Conservation (phyloP, 37 sponge, comb jelly and placozoan genomes). For the Crambe crambe region DNA sequence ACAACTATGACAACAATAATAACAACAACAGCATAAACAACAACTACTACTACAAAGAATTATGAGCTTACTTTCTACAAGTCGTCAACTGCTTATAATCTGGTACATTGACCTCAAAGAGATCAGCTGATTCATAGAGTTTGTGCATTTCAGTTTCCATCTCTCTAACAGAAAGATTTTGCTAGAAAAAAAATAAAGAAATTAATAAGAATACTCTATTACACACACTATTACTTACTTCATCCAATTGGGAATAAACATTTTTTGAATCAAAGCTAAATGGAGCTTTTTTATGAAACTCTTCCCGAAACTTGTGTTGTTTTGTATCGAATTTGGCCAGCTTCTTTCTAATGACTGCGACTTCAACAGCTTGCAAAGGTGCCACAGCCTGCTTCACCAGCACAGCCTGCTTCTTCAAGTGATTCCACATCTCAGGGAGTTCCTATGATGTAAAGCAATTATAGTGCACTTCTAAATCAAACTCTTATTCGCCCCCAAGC, state of each 20-base stretch:
- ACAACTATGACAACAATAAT: background rate
- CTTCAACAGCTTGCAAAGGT: slow-evolving; percentile 96
- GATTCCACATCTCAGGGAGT: slow-evolving; percentile 98
- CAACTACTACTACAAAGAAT: too few species aligned
- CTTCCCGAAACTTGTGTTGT: slow-evolving; percentile 97
- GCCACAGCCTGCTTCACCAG: slow-evolving; percentile 95
- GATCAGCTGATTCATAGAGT: slow-evolving; percentile 76
- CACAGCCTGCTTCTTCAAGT: slow-evolving; percentile 89
- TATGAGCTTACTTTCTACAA: slow-evolving; percentile 75
- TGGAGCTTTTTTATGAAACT: slow-evolving; percentile 90
- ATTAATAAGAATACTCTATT: background rate
- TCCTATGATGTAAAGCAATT: slow-evolving; percentile 56
- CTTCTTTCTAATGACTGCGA: slow-evolving; percentile 85
- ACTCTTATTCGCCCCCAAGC: background rate
- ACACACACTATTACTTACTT: slow-evolving; percentile 35
- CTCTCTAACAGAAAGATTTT: slow-evolving; percentile 41
- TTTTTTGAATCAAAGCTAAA: slow-evolving; percentile 67
- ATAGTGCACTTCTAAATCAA: background rate
- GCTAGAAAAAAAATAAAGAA: slow-evolving; percentile 23
- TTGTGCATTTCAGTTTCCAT: slow-evolving; percentile 88
- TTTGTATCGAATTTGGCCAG: slow-evolving; percentile 92
- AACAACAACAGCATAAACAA: background rate
- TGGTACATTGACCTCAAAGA: slow-evolving; percentile 97
- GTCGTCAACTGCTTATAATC: slow-evolving; percentile 98
- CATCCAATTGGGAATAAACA: slow-evolving; percentile 82